Base-by-base conservation (phyloP, 2,113 vertebrate species). In the Piprites chloris region DNA sequence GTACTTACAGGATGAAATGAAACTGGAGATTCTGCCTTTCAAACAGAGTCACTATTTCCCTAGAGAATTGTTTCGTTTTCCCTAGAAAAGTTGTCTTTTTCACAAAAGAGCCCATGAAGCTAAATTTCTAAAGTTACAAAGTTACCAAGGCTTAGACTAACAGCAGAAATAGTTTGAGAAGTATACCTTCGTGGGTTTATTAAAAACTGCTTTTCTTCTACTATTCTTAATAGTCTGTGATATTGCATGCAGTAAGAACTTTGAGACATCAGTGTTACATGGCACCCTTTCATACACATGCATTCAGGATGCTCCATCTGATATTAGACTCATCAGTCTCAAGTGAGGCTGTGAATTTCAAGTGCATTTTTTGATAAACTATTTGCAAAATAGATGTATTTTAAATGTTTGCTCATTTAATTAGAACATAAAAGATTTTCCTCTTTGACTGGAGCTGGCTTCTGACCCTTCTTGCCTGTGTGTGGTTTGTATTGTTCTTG, bases 401-500 rank as follows among this genome's bases (percentile, higher is more conserved):
- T 77, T 56, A 75, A 73, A 95, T 93, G 63, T 95, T 97, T 79
- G 89, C 85, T 97, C 84, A 90, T 80, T 97, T 97, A 97, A 95
- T 97, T 97, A 97, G 77, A 83, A 84, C 81, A 95, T 97, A 94
- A 97, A 96, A 96, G 85, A 95, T 96, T 90, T 89, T 96, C 77
- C 59, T 91, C 83, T 96, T 93, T 92, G 97, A 94, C 87, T 59
- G 71, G 72, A 90, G 75, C 91, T 95, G 90, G 74, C 74, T 85
- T 95, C 91, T 94, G 92, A 97, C 94, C 91, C 90, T 89, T 90
- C 92, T 78, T 96, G 95, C 92, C 94, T 90, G 87, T 97, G 81
- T 90, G 97, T 92, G 96, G 96, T 90, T 97, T 95, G 92, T 95
- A 95, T 95, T 95, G 69, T 96, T 96, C 95, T 95, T 97, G 88